phyloP scores from a whole-genome alignment of 2,797 vertebrate genomes.

The Cryptoblepharus egeriae region DNA sequence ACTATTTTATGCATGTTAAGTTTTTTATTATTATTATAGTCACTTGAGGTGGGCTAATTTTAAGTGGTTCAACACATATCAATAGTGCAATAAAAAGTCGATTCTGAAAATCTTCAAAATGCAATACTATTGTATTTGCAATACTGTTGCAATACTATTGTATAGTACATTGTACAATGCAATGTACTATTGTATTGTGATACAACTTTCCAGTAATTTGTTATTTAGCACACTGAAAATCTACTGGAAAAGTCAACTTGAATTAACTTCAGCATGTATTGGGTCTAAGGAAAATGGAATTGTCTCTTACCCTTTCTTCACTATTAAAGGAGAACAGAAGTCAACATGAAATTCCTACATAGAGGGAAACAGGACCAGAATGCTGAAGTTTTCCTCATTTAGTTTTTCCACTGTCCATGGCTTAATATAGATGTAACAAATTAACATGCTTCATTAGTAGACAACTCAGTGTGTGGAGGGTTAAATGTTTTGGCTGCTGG shows the following conservation, averaged over 20 bases:
- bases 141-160: too few species aligned
- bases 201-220: neutral
- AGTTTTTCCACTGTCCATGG: rapidly evolving
- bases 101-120: neutral
- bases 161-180: too few species aligned
- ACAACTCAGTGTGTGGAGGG: conserved; percentile 40
- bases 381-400: rapidly evolving
- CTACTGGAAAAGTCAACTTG: neutral
- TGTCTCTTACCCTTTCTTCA: neutral
- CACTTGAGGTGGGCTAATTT: neutral
- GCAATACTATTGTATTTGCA: too few species aligned
- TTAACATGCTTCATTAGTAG: conserved; percentile 46
- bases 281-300: neutral
- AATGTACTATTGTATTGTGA: conserved; percentile 5
- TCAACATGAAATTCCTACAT: neutral
- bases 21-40: neutral
- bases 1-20: neutral
- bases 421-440: rapidly evolving
- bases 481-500: conserved; percentile 64
- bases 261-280: neutral
- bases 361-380: rapidly evolving
- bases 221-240: neutral
- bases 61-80: neutral
- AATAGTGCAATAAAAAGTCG: neutral
- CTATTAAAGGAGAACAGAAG: conserved; percentile 6